Percentiles rank a stretch among this genome's conserved stretches.
phyloP scores from a whole-genome alignment of 2,888 invertebrate species.

The Torymus aiolomorphi region DNA sequence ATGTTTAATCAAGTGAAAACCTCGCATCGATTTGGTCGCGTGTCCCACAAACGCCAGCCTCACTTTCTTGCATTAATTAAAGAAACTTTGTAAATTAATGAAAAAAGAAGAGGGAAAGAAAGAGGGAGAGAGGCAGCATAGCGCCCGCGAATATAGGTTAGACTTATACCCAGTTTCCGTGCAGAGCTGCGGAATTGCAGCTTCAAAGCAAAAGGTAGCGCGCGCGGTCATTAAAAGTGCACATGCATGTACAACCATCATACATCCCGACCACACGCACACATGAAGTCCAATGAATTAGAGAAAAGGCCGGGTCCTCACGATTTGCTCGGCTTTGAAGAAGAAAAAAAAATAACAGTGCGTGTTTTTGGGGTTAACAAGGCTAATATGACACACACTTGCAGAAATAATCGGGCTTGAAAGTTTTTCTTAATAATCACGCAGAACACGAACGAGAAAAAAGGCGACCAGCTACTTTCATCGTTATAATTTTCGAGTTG shows the following conservation, averaged over 20 bases:
- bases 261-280: too few relatives aligned
- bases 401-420: not conserved
- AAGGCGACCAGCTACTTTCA: too few relatives aligned
- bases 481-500: too few relatives aligned
- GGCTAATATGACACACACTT: not conserved
- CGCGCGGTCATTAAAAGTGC: constrained; percentile 1
- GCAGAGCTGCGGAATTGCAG: not conserved
- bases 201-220: not conserved
- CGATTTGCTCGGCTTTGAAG: not conserved
- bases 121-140: too few relatives aligned
- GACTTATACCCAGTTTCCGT: not conserved
- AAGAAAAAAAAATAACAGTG: not conserved
- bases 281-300: not conserved
- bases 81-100: constrained; percentile 7
- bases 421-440: too few relatives aligned
- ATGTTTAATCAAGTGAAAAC: not conserved
- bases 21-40: not conserved
- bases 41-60: not conserved
- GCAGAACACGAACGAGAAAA: too few relatives aligned
- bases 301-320: not conserved
- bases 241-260: not conserved
- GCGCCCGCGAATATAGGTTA: not conserved
- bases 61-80: not conserved
- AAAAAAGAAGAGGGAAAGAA: not conserved
- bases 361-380: constrained; percentile 1